These are phyloP conservation scores for Chamaetylas fuelleborni DNA, from an alignment of 2,113 vertebrate genomes.

Conservation along the genomic window DNA sequence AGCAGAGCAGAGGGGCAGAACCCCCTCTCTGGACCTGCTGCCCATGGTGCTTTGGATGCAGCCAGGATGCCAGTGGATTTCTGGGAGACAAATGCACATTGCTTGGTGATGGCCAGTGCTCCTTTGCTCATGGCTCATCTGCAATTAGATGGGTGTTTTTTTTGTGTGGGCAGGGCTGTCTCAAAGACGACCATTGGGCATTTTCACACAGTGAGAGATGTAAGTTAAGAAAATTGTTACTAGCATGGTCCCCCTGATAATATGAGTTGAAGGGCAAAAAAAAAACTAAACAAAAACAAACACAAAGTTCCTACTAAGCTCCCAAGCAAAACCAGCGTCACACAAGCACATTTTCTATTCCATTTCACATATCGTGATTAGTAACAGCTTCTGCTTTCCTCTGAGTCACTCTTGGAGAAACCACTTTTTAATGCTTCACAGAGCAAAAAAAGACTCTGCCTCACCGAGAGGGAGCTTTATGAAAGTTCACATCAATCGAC, in stretches of 20 bases:
- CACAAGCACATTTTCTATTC: neutral
- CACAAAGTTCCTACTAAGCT: neutral
- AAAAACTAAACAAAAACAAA: neutral
- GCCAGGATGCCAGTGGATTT: neutral
- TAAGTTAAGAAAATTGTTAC: neutral
- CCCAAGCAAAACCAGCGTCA: neutral
- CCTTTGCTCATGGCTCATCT: neutral
- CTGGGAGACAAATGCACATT: neutral
- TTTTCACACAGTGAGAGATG: neutral
- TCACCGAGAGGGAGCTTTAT: neutral
- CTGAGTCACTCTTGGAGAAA: neutral
- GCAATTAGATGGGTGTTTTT: fast-evolving
- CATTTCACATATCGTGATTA: neutral
- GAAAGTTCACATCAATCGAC: slow-evolving; percentile 45
- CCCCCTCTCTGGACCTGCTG: neutral
- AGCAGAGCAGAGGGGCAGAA: neutral
- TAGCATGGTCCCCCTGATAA: neutral
- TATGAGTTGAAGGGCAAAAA: neutral
- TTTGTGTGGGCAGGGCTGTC: neutral
- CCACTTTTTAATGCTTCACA: neutral
- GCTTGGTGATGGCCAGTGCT: neutral
- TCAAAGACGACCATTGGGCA: neutral
- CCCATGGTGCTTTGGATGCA: fast-evolving
- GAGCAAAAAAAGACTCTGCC: slow-evolving; percentile 8
- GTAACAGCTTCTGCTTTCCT: slow-evolving; percentile 1